Evolutionary conservation across 2,888 invertebrate species (phyloP), one percentile per base, ranked within the genome.

Genomic region (Minunthozetes semirufus): DNA sequence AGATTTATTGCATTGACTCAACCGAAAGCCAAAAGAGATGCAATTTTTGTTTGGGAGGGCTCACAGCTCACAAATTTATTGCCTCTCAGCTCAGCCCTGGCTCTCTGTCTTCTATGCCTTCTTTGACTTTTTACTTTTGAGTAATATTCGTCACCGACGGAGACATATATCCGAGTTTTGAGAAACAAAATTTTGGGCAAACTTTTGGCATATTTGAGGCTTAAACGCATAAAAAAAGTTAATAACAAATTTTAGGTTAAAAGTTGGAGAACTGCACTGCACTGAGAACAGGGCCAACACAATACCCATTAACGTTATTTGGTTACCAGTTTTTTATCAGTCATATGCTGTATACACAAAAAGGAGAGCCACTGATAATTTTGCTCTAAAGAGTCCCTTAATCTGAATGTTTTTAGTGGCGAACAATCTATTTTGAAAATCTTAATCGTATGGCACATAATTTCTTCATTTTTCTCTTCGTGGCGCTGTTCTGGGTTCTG

Each of bases 311-410:
- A 42, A 68, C 68, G 42, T 68, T 68, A 68, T 63, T 61, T 25
- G 61, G 66, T 66, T 68, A 17, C 68, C 68, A 68, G 68, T 68
- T 68, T 68, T 56, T 68, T 66, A 66, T 66, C 66, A n/a, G 8
- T 25, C 68, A 68, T 42, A 68, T 42, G 22, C 22, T 46, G 22
- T 2, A 61, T n/a, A 61, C 61, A 61, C 61, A 8, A 61, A 29
- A 38, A 17, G 38, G 19, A 42, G 2, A 29, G 4, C 66, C 38
- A 61, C 42, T 19, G 68, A 68, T 68, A 68, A 68, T 68, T 68
- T 63, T 68, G 22, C 38, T 33, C 19, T n/a, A 46, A 46, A n/a
- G n/a, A n/a, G n/a, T n/a, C n/a, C n/a, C n/a, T n/a, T n/a, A n/a
- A n/a, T n/a, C n/a, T n/a, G n/a, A n/a, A 33, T 33, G 1, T 29